Evolutionary conservation across 2,888 invertebrate species (phyloP), one percentile per base, ranked within the genome.

Genomic region (Archaeoteleia sp.): DNA sequence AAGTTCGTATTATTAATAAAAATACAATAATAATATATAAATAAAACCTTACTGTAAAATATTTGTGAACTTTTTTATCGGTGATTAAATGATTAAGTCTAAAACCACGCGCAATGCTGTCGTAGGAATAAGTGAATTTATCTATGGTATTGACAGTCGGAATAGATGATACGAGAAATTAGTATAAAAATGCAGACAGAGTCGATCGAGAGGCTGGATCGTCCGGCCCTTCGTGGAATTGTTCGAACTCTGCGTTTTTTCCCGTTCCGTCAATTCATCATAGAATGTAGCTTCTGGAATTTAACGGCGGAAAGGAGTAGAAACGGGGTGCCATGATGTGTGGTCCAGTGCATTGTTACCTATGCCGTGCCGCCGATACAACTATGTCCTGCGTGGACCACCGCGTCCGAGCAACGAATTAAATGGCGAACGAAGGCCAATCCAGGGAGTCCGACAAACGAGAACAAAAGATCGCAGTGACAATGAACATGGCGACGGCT

Each of bases 281-380:
- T 84, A 84, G 82, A 82, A 82, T 80, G 80, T 78, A 79, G 79
- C 81, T 82, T 80, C 79, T 82, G 83, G 82, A 82, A 84, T 83
- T 79, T 72, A 77, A 71, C 67, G 63, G 67, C 60, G 70, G 74
- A 74, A 73, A 70, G 68, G 69, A 71, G 67, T 45, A 48, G 55
- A 45, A 51, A 63, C 68, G 70, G 20, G n/a, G 75, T 75, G 73
- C 74, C 80, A 74, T 78, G 78, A 79, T 82, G 82, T 82, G 82
- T 82, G 82, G 82, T 82, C 82, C 71, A 45, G 61, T 42, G 67
- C 68, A 75, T 76, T 72, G 74, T 74, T 73, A 70, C 63, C 71
- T 62, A 72, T 68, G 60, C 39, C 46, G 60, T 51, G 46, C 51
- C 40, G 34, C 43, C 27, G 48, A 65, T 63, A 43, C 58, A 20